phyloP scores from a whole-genome alignment of 2,888 invertebrate species.

The Hypercompe scribonia region DNA sequence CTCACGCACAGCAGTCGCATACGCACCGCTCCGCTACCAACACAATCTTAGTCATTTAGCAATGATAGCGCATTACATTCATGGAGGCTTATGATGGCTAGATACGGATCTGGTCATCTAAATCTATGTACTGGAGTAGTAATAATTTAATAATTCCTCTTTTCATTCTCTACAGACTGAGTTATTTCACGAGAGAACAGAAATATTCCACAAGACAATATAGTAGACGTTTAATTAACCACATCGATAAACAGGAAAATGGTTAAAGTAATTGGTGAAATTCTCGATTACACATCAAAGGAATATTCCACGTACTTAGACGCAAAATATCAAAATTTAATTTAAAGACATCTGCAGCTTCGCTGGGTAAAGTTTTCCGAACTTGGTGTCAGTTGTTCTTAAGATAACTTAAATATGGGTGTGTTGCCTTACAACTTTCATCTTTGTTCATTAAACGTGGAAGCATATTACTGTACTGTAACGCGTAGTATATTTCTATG shows the following conservation, averaged over 20 bases:
- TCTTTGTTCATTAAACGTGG: slow-evolving; percentile 55
- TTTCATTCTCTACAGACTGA: not conserved
- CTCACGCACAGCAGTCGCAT: too few relatives aligned
- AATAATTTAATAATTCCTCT: too few relatives aligned
- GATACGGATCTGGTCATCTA: too few relatives aligned
- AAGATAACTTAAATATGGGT: slow-evolving; percentile 52
- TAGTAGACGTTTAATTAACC: not conserved
- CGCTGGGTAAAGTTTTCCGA: slow-evolving; percentile 51
- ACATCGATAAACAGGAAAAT: not conserved
- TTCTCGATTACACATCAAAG: slow-evolving; percentile 37
- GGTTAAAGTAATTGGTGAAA: not conserved
- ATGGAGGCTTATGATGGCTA: too few relatives aligned
- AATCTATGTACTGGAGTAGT: too few relatives aligned
- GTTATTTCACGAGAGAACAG: not conserved
- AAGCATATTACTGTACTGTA: slow-evolving; percentile 29
- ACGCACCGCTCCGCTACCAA: too few relatives aligned
- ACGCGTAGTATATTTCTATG: slow-evolving; percentile 20
- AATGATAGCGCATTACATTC: too few relatives aligned
- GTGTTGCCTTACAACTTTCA: slow-evolving; percentile 47
- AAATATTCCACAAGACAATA: not conserved
- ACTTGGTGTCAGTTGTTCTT: slow-evolving; percentile 65
- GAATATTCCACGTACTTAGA: slow-evolving; percentile 32
- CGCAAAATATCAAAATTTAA: slow-evolving; percentile 58
- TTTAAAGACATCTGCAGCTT: slow-evolving; percentile 60
- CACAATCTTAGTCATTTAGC: too few relatives aligned